Conservation (phyloP, 2,888 invertebrate genomes). For the Eueremaeus valkanovi region DNA sequence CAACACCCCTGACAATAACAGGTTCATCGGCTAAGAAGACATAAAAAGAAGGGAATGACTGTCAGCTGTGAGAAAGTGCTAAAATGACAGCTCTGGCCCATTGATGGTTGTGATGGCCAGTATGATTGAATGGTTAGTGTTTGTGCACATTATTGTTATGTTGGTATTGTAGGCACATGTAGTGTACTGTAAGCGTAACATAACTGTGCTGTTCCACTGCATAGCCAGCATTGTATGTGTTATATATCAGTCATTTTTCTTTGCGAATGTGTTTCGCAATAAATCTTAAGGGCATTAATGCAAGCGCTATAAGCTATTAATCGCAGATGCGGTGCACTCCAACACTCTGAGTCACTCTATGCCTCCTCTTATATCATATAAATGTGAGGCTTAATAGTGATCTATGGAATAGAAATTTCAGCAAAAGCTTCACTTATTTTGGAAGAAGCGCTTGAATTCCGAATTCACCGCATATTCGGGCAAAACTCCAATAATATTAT, state of each 20-base stretch:
- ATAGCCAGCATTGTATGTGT: not conserved
- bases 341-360: not conserved
- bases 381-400: conserved; percentile 19
- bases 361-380: not conserved
- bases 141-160: conserved; percentile 22
- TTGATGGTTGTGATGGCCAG: conserved; percentile 19
- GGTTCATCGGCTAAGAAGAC: conserved; percentile 24
- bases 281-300: conserved; percentile 33
- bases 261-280: conserved; percentile 1
- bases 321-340: conserved; percentile 21
- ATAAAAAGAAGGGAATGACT: not conserved
- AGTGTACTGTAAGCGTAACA: not conserved
- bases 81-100: not conserved
- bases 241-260: conserved; percentile 27
- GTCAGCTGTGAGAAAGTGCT: conserved; percentile 4
- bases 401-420: conserved; percentile 9
- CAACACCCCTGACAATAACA: conserved; percentile 39
- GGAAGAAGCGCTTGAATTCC: not conserved
- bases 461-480: not conserved
- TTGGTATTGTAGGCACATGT: conserved; percentile 15
- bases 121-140: not conserved
- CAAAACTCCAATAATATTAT: not conserved
- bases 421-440: conserved; percentile 11
- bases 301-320: conserved; percentile 21
- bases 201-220: not conserved